Base-by-base conservation (phyloP, 2,888 invertebrate genomes). In the Incurvaria masculella region DNA sequence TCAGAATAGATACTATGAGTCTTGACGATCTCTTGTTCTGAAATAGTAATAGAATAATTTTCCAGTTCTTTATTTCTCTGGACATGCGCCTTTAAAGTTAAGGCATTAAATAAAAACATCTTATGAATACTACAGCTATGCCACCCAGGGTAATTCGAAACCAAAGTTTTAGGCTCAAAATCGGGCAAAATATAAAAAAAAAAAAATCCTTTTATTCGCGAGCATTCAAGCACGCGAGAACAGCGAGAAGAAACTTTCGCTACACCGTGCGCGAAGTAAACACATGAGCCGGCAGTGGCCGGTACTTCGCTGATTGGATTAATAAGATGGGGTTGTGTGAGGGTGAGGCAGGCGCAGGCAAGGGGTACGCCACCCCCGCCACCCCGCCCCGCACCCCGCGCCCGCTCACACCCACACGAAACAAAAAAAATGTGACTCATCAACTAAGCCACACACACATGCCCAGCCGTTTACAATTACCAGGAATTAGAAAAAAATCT, bases 391-490 rank as follows among this genome's bases (percentile, higher is more conserved):
- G 63, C 70, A 65, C 74, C 75, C 49, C 46, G 39, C 41, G 11
- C 41, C 14, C 19, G 3, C 16, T 3, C 41, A 8, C 41, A 18
- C 41, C 76, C 78, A 45, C 48, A 75, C 78, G 69, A 76, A 78
- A 79, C 79, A 79, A 79, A 78, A 78, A 78, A 79, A 79, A 79
- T 79, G 79, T 79, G 79, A 79, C 79, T 79, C 79, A 79, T 79
- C 79, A 79, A 79, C 75, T 59, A 73, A 75, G 73, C 65, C 61
- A 64, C 64, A 60, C 63, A 65, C 66, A 68, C 62, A 52, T 54
- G 55, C 58, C 56, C 52, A 56, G 14, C 8, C 33, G 14, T 33
- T 33, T 33, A 33, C 33, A 33, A 33, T 33, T 33, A 33, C 33
- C 6, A 33, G 14, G 33, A 33, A 33, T 33, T 33, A 33, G 33